These are phyloP conservation scores for Camptogramma bilineatum DNA, from an alignment of 2,888 invertebrate genomes.

Conservation along the genomic window DNA sequence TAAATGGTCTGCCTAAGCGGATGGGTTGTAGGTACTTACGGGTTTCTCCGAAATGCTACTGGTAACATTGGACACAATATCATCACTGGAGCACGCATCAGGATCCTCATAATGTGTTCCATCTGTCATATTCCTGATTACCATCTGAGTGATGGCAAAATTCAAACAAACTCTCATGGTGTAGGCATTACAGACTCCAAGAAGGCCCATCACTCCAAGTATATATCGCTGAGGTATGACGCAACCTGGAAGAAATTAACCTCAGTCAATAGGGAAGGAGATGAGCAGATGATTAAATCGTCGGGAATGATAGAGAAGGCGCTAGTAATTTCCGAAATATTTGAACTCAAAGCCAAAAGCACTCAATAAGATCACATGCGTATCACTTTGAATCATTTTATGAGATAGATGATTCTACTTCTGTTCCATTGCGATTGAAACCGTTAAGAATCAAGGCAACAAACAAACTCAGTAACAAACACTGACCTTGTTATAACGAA, in stretches of 20 bases:
- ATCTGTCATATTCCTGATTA: slow-evolving; percentile 58
- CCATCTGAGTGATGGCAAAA: slow-evolving; percentile 90
- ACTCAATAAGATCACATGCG: too few relatives aligned
- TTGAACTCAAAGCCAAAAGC: too few relatives aligned
- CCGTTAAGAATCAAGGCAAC: too few relatives aligned
- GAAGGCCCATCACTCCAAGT: slow-evolving; percentile 89
- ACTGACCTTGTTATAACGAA: too few relatives aligned
- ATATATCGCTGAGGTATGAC: slow-evolving; percentile 88
- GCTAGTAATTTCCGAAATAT: too few relatives aligned
- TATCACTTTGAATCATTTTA: too few relatives aligned
- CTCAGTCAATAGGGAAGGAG: neutral
- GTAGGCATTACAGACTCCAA: slow-evolving; percentile 90
- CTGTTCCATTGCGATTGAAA: too few relatives aligned
- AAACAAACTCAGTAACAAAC: too few relatives aligned
- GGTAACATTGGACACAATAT: slow-evolving; percentile 48
- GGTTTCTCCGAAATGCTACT: slow-evolving; percentile 49
- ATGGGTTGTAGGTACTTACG: slow-evolving; percentile 52
- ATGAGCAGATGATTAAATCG: too few relatives aligned
- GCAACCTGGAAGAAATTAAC: slow-evolving; percentile 72
- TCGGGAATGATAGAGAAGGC: too few relatives aligned
- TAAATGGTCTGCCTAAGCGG: too few relatives aligned
- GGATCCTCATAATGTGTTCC: slow-evolving; percentile 52
- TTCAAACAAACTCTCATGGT: slow-evolving; percentile 90
- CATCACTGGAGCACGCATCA: slow-evolving; percentile 67
- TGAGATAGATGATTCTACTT: too few relatives aligned